A percentile compares a stretch with the other conserved stretches of the same genome.
Evolutionary conservation across 1,140 invertebrate species (phyloP).

Genomic region (Pteromalus puparum): DNA sequence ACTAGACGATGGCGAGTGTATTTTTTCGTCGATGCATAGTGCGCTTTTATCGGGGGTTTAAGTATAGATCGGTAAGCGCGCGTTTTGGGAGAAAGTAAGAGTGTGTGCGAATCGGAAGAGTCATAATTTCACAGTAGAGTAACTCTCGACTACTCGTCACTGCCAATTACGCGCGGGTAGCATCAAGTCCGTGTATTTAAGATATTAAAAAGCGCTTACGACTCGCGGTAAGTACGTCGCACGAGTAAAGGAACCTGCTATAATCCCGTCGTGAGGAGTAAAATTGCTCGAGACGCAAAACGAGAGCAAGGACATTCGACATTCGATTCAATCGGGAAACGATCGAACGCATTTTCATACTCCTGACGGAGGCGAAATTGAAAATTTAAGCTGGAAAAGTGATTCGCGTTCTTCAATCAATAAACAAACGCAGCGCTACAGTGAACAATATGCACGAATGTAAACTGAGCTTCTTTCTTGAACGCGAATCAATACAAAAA

Average conservation of each 20-base stretch:
- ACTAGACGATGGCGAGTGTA: neutral
- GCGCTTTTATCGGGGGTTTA: slow-evolving; percentile 3
- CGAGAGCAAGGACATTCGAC: neutral
- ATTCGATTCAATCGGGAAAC: neutral
- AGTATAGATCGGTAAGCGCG: slow-evolving; percentile 1
- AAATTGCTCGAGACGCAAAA: neutral
- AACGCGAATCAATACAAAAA: neutral
- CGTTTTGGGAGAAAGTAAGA: slow-evolving; percentile 36
- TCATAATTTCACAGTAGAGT: neutral
- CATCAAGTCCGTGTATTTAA: too few species aligned
- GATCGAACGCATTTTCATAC: too few species aligned
- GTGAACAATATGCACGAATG: too few species aligned
- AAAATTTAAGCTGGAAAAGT: too few species aligned
- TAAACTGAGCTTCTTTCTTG: too few species aligned
- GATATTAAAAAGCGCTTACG: neutral
- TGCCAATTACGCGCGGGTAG: neutral
- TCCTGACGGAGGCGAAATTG: too few species aligned
- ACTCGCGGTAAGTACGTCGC: neutral
- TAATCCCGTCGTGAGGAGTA: too few species aligned
- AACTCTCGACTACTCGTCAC: neutral
- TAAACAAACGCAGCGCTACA: too few species aligned
- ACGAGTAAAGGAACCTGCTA: too few species aligned
- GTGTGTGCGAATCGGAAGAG: slow-evolving; percentile 24
- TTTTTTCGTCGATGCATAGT: neutral
- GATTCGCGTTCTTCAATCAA: too few species aligned